Percentiles rank a stretch among this genome's conserved stretches.
phyloP scores from a whole-genome alignment of 2,113 vertebrate genomes.

The Noturus placidus region DNA sequence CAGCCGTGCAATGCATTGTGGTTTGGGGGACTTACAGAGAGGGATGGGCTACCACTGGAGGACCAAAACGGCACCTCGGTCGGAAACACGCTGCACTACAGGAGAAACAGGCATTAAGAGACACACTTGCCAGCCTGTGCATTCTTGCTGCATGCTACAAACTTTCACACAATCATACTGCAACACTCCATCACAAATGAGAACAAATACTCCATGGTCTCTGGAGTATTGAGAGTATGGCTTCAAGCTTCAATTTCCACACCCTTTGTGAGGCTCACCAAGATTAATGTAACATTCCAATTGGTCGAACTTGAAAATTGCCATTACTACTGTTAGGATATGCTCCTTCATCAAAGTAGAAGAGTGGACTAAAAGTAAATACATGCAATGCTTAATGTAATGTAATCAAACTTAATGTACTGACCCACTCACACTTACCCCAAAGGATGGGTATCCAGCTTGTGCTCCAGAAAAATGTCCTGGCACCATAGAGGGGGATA shows the following conservation, averaged over 20 bases:
- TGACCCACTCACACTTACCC: conserved; percentile 76
- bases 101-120: conserved; percentile 63
- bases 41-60: conserved; percentile 67
- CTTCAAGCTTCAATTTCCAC: not conserved
- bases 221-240: not conserved
- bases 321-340: not conserved
- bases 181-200: not conserved
- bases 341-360: not conserved
- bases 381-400: not conserved
- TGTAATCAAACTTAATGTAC: not conserved
- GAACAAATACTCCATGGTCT: not conserved
- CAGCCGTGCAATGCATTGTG: conserved; percentile 73
- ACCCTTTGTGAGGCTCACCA: not conserved
- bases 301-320: no score
- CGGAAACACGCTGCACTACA: conserved; percentile 72
- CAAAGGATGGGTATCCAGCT: conserved; percentile 86
- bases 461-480: conserved; percentile 83
- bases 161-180: not conserved
- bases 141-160: not conserved
- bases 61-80: conserved; percentile 71
- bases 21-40: conserved; percentile 71
- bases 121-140: not conserved
- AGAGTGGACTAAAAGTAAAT: not conserved
- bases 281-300: not conserved
- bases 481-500: conserved; percentile 85